Conservation (phyloP, 2,888 invertebrate genomes). For the Melanostoma mellinum region DNA sequence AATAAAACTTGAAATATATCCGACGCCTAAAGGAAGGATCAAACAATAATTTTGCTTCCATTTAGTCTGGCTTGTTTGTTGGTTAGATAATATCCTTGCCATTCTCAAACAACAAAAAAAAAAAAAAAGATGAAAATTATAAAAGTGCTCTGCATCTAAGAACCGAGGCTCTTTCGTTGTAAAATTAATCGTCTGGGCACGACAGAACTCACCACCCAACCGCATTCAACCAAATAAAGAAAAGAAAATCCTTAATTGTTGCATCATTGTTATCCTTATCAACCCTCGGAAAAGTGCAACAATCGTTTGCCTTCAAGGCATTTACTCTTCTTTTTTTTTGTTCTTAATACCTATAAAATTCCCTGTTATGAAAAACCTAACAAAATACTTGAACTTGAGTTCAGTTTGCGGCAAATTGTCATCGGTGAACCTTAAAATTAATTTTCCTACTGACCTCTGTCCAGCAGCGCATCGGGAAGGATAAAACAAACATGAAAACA, state of each 20-base stretch:
- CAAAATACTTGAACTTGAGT: slow-evolving; percentile 57
- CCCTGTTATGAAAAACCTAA: slow-evolving; percentile 11
- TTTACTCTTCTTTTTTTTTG: not conserved
- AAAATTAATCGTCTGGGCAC: slow-evolving; percentile 63
- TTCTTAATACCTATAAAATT: not conserved
- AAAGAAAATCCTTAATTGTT: slow-evolving; percentile 52
- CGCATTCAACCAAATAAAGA: slow-evolving; percentile 17
- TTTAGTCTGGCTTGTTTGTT: slow-evolving; percentile 62
- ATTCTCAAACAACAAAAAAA: not conserved
- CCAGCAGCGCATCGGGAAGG: slow-evolving; percentile 37
- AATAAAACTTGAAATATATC: slow-evolving; percentile 5
- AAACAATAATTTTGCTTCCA: slow-evolving; percentile 47
- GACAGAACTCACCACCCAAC: slow-evolving; percentile 32
- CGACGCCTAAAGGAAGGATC: slow-evolving; percentile 53
- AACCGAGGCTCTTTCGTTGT: slow-evolving; percentile 31
- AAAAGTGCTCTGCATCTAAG: not conserved
- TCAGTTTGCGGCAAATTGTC: slow-evolving; percentile 41
- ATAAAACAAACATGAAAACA: slow-evolving; percentile 7
- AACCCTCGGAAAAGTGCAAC: slow-evolving; percentile 62
- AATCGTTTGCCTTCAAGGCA: slow-evolving; percentile 60
- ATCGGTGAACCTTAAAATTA: slow-evolving; percentile 59
- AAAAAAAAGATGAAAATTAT: not conserved
- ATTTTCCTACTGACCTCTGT: slow-evolving; percentile 63
- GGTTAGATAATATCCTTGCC: slow-evolving; percentile 43
- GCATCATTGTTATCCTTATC: slow-evolving; percentile 61